phyloP scores from a whole-genome alignment of 35 echinoderm and acorn worm species.

The Apostichopus parvimensis region DNA sequence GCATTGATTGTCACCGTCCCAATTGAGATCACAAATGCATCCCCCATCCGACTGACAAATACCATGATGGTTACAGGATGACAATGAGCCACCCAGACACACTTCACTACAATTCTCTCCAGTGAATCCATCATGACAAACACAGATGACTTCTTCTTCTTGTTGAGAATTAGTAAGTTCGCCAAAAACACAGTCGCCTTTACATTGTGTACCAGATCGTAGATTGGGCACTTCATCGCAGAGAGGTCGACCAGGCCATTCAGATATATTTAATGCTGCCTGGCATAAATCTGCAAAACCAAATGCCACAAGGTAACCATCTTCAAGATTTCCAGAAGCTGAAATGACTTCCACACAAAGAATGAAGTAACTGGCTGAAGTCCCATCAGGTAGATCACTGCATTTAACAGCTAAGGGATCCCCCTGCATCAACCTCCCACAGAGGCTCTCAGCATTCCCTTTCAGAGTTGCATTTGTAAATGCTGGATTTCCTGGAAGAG shows the following conservation, averaged over 20 bases:
- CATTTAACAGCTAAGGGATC: constrained; percentile 66
- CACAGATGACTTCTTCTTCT: constrained; percentile 6
- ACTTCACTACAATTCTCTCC: constrained; percentile 63
- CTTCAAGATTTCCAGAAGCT: constrained; percentile 44
- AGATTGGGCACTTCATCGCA: constrained; percentile 68
- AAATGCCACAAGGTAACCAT: constrained; percentile 78
- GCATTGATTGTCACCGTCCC: constrained; percentile 70
- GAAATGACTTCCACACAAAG: constrained; percentile 68
- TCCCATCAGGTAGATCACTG: constrained; percentile 29
- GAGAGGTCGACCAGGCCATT: constrained; percentile 76
- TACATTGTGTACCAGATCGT: constrained; percentile 72
- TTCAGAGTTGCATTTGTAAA: constrained; percentile 57
- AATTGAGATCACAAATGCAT: constrained; percentile 85
- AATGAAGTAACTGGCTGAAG: constrained; percentile 59
- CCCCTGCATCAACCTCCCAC: constrained; percentile 39
- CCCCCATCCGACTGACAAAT: constrained; percentile 41
- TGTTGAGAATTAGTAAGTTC: neutral
- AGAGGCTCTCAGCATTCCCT: constrained; percentile 32
- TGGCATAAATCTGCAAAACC: constrained; percentile 86
- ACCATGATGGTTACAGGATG: constrained; percentile 68
- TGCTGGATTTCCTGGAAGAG: constrained; percentile 14
- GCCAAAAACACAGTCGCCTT: constrained; percentile 75
- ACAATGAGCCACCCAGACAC: constrained; percentile 67
- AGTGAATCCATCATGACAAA: constrained; percentile 69
- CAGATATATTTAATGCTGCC: constrained; percentile 51